Evolutionary conservation across 2,113 vertebrate species (phyloP).

Genomic region (Gadus chalcogrammus): DNA sequence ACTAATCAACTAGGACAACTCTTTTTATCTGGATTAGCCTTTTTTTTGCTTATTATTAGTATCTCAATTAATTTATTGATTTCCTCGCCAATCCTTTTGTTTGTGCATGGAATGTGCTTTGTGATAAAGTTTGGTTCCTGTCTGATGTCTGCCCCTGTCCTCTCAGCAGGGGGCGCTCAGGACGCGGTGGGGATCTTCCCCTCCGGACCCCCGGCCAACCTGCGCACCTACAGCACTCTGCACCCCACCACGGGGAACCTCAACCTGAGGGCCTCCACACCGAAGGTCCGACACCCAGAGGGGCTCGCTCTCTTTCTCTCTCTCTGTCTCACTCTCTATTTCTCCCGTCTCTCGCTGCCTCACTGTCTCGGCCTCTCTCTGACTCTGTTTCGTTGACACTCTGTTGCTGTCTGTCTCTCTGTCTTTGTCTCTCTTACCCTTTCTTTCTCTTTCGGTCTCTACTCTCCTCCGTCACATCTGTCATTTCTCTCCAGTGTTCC

Average conservation of each 20-base stretch:
- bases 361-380: not conserved
- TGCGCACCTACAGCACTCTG: conserved; percentile 91
- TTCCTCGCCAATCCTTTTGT: not conserved
- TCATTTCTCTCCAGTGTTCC: too few species aligned
- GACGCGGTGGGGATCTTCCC: conserved; percentile 95
- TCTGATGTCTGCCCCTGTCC: not conserved
- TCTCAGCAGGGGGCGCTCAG: conserved; percentile 73
- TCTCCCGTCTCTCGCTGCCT: too few species aligned
- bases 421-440: not conserved
- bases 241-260: conserved; percentile 90
- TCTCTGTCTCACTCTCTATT: not conserved
- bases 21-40: too few species aligned
- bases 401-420: too few species aligned
- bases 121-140: not conserved
- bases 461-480: not conserved
- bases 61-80: not conserved
- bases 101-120: not conserved
- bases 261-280: conserved; percentile 85
- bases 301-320: conserved; percentile 10
- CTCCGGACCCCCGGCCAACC: conserved; percentile 83
- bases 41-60: too few species aligned
- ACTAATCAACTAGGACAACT: too few species aligned
- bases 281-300: conserved; percentile 59
- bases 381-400: too few species aligned
- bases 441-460: not conserved